Percentiles rank a stretch among this genome's conserved stretches.
Conservation (phyloP, 2,797 vertebrate species). For the Oceanodroma leucorhoa region DNA sequence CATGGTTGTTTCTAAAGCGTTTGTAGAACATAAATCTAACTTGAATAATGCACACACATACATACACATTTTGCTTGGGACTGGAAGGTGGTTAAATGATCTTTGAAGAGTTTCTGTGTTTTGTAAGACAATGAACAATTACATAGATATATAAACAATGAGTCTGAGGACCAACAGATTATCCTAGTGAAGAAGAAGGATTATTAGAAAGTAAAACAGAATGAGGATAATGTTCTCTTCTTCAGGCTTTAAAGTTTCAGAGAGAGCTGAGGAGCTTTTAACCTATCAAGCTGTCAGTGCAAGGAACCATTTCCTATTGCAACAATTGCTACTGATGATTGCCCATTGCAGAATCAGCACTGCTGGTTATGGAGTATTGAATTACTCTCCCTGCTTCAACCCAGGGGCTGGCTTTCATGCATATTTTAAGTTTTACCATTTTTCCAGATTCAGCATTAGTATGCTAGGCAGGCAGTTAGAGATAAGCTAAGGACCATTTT, state of each 20-base stretch:
- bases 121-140: neutral
- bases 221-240: neutral
- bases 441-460: neutral
- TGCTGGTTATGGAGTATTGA: neutral
- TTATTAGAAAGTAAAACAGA: neutral
- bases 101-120: neutral
- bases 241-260: neutral
- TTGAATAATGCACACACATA: neutral
- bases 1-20: neutral
- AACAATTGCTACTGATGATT: neutral
- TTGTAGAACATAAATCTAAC: neutral
- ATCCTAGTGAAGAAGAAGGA: neutral
- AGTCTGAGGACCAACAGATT: neutral
- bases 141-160: neutral
- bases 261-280: neutral
- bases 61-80: neutral
- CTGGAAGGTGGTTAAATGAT: neutral
- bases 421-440: neutral
- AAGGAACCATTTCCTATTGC: neutral
- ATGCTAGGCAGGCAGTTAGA: neutral
- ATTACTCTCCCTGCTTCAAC: neutral
- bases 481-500: neutral
- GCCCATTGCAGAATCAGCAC: neutral
- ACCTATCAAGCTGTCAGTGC: neutral
- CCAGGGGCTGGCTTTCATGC: neutral